These are phyloP conservation scores for Corythornis madagascariensis DNA, from an alignment of 2,113 vertebrate genomes.

Conservation along the genomic window DNA sequence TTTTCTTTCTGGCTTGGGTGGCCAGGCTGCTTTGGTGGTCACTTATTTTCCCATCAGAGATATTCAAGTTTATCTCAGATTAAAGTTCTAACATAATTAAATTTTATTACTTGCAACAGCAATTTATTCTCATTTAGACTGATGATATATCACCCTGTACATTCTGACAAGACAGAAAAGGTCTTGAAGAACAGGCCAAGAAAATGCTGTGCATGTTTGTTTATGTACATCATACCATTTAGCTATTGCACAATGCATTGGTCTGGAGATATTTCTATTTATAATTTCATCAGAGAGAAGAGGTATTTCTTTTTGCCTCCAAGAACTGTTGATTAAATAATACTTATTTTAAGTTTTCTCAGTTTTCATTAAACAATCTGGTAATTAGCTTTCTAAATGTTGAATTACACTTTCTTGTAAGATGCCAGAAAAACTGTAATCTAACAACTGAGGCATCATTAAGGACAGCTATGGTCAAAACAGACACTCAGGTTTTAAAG, in stretches of 20 bases:
- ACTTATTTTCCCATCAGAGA: constrained; percentile 45
- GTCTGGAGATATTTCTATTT: constrained; percentile 24
- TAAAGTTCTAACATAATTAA: constrained; percentile 35
- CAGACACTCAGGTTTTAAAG: not conserved
- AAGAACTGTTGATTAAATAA: constrained; percentile 23
- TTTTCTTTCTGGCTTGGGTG: constrained; percentile 17
- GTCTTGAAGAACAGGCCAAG: constrained; percentile 23
- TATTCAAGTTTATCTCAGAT: constrained; percentile 40
- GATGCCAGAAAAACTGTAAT: not conserved
- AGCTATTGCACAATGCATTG: not conserved
- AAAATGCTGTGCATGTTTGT: constrained; percentile 36
- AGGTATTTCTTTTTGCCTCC: constrained; percentile 3
- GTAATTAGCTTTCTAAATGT: not conserved
- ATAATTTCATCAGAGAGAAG: constrained; percentile 6
- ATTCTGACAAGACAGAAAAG: constrained; percentile 33
- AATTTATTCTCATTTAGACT: constrained; percentile 29
- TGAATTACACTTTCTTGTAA: not conserved
- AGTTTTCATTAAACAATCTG: constrained; percentile 2
- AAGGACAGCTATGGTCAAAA: not conserved
- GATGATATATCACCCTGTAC: constrained; percentile 10
- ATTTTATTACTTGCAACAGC: constrained; percentile 33
- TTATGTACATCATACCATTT: constrained; percentile 47
- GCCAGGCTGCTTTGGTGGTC: constrained; percentile 54
- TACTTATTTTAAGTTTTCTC: not conserved
- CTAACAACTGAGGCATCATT: not conserved